Conservation (phyloP, 2,888 invertebrate genomes). For the Pseudococcus longispinus region DNA sequence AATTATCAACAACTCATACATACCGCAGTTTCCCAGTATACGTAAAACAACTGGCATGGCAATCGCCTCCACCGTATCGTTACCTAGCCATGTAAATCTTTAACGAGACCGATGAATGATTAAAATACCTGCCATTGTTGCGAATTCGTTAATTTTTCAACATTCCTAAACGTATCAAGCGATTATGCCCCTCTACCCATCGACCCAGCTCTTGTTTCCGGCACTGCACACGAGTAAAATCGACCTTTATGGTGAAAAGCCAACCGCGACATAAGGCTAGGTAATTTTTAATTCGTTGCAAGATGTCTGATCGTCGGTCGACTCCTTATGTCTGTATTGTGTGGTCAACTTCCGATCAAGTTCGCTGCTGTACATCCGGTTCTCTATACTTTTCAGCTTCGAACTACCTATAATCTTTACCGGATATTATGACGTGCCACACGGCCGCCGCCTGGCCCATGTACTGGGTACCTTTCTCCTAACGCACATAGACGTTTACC, state of each 20-base stretch:
- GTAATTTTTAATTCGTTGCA: background rate
- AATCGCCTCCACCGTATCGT: background rate
- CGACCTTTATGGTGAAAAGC: too few species aligned
- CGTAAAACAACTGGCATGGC: background rate
- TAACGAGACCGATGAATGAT: background rate
- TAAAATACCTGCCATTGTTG: background rate
- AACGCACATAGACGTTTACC: background rate
- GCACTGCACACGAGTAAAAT: background rate
- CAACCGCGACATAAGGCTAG: background rate
- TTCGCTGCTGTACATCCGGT: background rate
- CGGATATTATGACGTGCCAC: conserved; percentile 31
- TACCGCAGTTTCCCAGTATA: conserved; percentile 1
- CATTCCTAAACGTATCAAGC: background rate
- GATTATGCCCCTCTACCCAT: background rate
- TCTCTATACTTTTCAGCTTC: conserved; percentile 2
- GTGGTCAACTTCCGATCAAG: conserved; percentile 32
- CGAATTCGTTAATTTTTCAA: conserved; percentile 3
- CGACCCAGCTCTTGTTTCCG: background rate
- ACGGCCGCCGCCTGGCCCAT: too few species aligned
- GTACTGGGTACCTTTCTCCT: conserved; percentile 25
- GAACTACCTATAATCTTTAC: conserved; percentile 41
- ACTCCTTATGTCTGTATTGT: background rate
- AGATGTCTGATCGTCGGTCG: background rate
- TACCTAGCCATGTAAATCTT: background rate
- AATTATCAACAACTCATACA: background rate